Conservation (phyloP, 2,797 vertebrate species). For the Rallus crepitans region DNA sequence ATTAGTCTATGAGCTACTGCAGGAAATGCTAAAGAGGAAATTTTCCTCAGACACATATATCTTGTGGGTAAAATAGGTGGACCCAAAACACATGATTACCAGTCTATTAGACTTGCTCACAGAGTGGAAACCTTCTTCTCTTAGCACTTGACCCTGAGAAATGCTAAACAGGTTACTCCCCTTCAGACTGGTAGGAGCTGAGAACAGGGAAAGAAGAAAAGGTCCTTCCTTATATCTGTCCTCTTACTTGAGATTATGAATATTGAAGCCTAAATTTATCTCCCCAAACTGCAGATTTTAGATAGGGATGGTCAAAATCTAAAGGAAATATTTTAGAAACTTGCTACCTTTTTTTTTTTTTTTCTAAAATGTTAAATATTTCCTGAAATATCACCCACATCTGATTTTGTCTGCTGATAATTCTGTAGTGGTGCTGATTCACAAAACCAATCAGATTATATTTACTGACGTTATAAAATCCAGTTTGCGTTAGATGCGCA, state of each 20-base stretch:
- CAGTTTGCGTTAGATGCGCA: background rate
- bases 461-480: background rate
- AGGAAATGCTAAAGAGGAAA: background rate
- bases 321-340: background rate
- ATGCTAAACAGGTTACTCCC: background rate
- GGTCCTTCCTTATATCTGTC: background rate
- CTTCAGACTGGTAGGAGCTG: background rate
- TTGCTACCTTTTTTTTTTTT: background rate
- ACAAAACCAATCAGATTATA: background rate
- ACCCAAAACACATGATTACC: rapidly evolving
- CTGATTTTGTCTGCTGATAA: background rate
- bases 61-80: background rate
- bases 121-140: background rate
- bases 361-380: background rate
- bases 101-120: background rate
- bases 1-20: background rate
- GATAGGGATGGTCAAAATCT: background rate
- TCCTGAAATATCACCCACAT: background rate
- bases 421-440: background rate
- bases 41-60: background rate
- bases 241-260: background rate
- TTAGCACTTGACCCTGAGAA: background rate
- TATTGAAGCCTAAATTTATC: background rate
- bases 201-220: background rate
- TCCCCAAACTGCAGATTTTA: background rate